A percentile compares a stretch with the other conserved stretches of the same genome.
These are phyloP conservation scores for Brachionus sp. DNA, from an alignment of 1,140 invertebrate genomes.

Conservation along the genomic window DNA sequence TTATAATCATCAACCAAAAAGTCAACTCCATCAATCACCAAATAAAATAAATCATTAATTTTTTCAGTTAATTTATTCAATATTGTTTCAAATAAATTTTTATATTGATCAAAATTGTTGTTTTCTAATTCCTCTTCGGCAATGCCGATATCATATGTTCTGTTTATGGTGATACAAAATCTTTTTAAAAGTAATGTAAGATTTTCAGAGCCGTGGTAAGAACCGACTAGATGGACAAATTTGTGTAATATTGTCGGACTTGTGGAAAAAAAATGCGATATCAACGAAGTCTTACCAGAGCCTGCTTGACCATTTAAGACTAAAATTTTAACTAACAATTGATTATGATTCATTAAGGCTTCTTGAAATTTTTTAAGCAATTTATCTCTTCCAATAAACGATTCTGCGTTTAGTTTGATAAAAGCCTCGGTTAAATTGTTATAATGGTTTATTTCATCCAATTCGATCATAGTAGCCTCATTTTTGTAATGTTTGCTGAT, in stretches of 20 bases:
- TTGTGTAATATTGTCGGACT: slow-evolving; percentile 46
- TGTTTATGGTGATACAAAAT: slow-evolving; percentile 52
- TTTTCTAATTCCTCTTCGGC: slow-evolving; percentile 52
- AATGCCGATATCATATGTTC: slow-evolving; percentile 49
- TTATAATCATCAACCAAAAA: slow-evolving; percentile 53
- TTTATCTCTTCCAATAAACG: slow-evolving; percentile 53
- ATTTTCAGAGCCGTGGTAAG: slow-evolving; percentile 54
- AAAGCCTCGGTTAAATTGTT: slow-evolving; percentile 52
- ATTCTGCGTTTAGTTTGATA: slow-evolving; percentile 49
- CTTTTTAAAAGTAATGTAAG: slow-evolving; percentile 52
- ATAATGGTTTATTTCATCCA: slow-evolving; percentile 53
- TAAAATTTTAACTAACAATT: background rate
- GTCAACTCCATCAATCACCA: slow-evolving; percentile 58
- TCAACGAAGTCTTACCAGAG: slow-evolving; percentile 57
- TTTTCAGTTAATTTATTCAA: background rate
- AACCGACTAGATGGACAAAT: slow-evolving; percentile 55
- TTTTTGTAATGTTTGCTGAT: slow-evolving; percentile 50
- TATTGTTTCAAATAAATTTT: slow-evolving; percentile 17
- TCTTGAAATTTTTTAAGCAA: slow-evolving; percentile 52
- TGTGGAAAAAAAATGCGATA: slow-evolving; percentile 50
- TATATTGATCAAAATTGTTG: slow-evolving; percentile 46
- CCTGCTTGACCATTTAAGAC: slow-evolving; percentile 54
- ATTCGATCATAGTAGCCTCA: background rate
- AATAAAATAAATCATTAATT: background rate
- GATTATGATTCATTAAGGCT: background rate